Evolutionary conservation across 2,888 invertebrate genomes (phyloP).

Genomic region (Leptinotarsa tumamoca): DNA sequence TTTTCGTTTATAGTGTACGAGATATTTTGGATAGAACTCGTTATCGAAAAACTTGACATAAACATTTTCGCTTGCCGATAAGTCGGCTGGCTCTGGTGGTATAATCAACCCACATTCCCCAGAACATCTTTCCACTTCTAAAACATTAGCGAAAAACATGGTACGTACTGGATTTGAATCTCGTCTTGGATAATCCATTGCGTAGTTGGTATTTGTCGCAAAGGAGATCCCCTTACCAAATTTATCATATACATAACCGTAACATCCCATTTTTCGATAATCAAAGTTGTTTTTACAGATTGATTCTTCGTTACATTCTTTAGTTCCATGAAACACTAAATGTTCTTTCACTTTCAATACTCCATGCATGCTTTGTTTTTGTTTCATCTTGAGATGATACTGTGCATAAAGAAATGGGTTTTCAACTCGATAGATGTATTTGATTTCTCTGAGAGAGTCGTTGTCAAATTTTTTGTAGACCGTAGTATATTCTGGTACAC

Average conservation of each 20-base stretch:
- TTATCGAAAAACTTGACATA: conserved; percentile 39
- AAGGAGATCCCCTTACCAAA: conserved; percentile 35
- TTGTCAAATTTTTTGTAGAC: not conserved
- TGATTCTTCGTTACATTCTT: conserved; percentile 20
- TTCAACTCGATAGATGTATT: not conserved
- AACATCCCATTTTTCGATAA: conserved; percentile 31
- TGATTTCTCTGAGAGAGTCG: not conserved
- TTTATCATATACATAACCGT: conserved; percentile 22
- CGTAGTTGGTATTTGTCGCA: conserved; percentile 27
- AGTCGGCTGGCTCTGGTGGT: conserved; percentile 28
- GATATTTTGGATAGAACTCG: conserved; percentile 39
- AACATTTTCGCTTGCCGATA: conserved; percentile 29
- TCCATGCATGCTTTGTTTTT: conserved; percentile 24
- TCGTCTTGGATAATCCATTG: conserved; percentile 26
- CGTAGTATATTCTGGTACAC: not conserved
- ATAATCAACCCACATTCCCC: conserved; percentile 26
- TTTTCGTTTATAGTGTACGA: conserved; percentile 31
- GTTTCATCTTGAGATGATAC: conserved; percentile 21
- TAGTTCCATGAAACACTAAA: conserved; percentile 35
- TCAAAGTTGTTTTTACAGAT: conserved; percentile 35
- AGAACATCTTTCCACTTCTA: conserved; percentile 16
- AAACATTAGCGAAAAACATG: conserved; percentile 33
- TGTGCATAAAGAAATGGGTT: conserved; percentile 6
- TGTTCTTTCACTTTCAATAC: not conserved
- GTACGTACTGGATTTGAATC: not conserved